phyloP scores from a whole-genome alignment of 2,113 vertebrate genomes.

The Lagopus leucura region DNA sequence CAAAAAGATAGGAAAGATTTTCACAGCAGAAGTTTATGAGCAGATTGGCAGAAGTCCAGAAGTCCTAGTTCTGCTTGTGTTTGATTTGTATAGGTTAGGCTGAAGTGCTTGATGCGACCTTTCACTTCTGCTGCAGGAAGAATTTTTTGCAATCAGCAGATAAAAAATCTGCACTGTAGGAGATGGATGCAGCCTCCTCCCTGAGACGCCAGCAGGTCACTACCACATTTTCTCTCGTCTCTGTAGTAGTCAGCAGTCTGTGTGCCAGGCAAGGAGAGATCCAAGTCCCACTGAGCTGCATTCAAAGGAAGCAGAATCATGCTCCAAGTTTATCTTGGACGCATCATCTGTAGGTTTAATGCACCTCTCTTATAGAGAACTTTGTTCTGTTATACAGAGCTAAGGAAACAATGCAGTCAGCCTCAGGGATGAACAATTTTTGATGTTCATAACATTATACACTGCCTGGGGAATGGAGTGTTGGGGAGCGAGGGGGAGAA shows the following conservation, averaged over 20 bases:
- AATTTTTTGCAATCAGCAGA: neutral
- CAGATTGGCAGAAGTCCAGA: neutral
- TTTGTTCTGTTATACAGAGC: neutral
- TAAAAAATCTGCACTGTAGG: neutral
- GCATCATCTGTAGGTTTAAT: rapidly evolving
- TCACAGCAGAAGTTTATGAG: neutral
- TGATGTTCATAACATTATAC: neutral
- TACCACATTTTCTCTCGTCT: neutral
- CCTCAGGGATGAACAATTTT: neutral
- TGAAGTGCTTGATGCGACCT: neutral
- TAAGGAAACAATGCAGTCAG: neutral
- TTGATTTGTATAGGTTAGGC: neutral
- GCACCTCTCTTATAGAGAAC: neutral
- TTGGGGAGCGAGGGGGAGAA: neutral
- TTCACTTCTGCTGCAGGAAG: neutral
- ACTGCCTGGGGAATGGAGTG: neutral
- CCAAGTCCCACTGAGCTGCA: neutral
- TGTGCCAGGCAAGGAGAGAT: neutral
- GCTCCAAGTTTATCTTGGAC: neutral
- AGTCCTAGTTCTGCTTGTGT: neutral
- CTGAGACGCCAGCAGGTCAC: neutral
- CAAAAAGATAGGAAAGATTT: neutral
- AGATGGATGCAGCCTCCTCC: neutral
- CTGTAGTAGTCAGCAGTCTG: neutral
- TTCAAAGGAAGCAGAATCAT: neutral